Conservation (phyloP, 2,888 invertebrate species). For the Epinotia bilunana region DNA sequence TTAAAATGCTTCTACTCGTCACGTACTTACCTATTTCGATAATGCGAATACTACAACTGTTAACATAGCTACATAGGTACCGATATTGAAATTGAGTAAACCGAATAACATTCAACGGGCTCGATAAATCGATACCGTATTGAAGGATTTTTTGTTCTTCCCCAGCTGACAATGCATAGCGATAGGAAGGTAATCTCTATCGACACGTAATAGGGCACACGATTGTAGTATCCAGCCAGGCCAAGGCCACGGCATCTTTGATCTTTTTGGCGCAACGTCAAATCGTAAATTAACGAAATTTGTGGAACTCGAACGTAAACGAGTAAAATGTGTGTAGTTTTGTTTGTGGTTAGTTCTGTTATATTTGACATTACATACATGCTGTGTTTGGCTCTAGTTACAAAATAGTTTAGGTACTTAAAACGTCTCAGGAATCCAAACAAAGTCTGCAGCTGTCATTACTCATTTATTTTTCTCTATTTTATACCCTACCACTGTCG, state of each 20-base stretch:
- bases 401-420: background rate
- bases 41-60: no score
- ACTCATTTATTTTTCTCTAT: no score
- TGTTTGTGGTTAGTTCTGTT: constrained; percentile 18
- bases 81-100: no score
- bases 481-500: no score
- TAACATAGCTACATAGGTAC: no score
- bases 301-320: constrained; percentile 59
- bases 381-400: background rate
- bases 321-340: constrained; percentile 31
- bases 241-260: constrained; percentile 60
- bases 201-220: constrained; percentile 33
- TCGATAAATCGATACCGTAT: background rate
- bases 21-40: no score
- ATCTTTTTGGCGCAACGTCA: constrained; percentile 62
- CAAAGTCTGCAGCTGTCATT: no score
- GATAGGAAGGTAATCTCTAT: constrained; percentile 22
- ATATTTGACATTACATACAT: background rate
- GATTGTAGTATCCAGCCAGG: constrained; percentile 45
- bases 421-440: background rate
- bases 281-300: constrained; percentile 53
- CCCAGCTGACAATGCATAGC: constrained; percentile 16
- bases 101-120: no score
- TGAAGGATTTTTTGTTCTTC: background rate
- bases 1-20: no score